Evolutionary conservation across 2,113 vertebrate genomes (phyloP).

Genomic region (Ochotona curzoniae): DNA sequence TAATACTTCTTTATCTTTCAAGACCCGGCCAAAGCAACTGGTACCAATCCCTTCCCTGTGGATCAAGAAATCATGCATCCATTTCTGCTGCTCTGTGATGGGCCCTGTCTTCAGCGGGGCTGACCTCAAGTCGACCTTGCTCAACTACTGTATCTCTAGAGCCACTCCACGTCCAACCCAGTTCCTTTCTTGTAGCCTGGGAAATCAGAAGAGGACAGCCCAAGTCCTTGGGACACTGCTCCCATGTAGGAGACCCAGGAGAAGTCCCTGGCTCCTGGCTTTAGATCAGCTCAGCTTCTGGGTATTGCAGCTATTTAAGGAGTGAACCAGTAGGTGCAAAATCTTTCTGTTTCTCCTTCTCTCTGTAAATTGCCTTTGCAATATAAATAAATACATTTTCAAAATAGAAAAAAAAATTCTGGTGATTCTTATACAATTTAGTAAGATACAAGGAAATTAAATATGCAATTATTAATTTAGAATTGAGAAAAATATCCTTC

Average conservation of each 20-base stretch:
- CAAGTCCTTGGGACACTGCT: too few relatives aligned
- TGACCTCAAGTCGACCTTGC: neutral
- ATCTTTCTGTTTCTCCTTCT: too few relatives aligned
- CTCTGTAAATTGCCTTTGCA: too few relatives aligned
- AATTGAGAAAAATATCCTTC: neutral
- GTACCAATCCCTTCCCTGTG: neutral
- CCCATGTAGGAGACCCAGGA: too few relatives aligned
- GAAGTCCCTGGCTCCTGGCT: too few relatives aligned
- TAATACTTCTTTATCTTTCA: neutral
- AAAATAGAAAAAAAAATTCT: neutral
- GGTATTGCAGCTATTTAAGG: too few relatives aligned
- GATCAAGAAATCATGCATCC: neutral
- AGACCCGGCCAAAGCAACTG: neutral
- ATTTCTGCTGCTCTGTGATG: neutral
- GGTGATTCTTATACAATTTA: neutral
- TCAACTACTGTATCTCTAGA: neutral
- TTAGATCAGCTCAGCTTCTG: too few relatives aligned
- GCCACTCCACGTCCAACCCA: too few relatives aligned
- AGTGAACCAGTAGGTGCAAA: too few relatives aligned
- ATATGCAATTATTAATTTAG: neutral
- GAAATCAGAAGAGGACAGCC: too few relatives aligned
- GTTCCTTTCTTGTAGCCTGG: too few relatives aligned
- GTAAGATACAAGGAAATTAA: neutral
- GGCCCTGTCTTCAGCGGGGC: neutral
- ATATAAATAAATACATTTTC: too few relatives aligned